Base-by-base conservation (phyloP, 2,888 invertebrate species). In the Orthosia cruda region DNA sequence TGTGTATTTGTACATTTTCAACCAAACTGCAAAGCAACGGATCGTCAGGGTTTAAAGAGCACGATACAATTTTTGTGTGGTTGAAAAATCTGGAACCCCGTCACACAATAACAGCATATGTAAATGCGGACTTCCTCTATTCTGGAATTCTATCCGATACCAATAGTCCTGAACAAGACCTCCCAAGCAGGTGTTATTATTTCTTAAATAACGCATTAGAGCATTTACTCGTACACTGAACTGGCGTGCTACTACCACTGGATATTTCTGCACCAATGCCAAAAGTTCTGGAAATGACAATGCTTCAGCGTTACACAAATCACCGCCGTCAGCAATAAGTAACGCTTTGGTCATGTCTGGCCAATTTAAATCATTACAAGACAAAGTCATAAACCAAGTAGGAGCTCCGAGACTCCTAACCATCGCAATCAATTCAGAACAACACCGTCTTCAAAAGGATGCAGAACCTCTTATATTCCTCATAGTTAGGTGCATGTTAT, bases 391-490 rank as follows among this genome's bases (percentile, higher is more conserved):
- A 74, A 91, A 91, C 88, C 87, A 91, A 2, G 89, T 84, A 0
- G 91, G 91, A 75, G 91, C 87, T 7, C 91, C 91, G 26, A n/a
- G n/a, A n/a, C n/a, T n/a, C n/a, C n/a, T n/a, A n/a, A 92, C 89
- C 85, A 88, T 89, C 0, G 92, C 89, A 74, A 89, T 87, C 0
- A 92, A 69, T 70, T 92, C 89, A 23, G 88, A 78, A n/a, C 86
- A 89, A 82, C 83, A 83, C 77, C 70, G 79, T 15, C 80, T 63
- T 90, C 91, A 93, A 66, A 89, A 90, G 15, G 87, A 47, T 0
- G 82, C 85, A 0, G 89, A 90, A 20, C 89, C 91, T 86, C 92
- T 70, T 11, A 92, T 79, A 68, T 91, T 91, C 75, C 87, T 79
- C 87, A 91, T 87, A 40, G 87, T 90, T 0, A 92, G 85, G 68